Evolutionary conservation across 2,888 invertebrate species (phyloP), one percentile per base, ranked within the genome.

Genomic region (Tetramorium bicarinatum): DNA sequence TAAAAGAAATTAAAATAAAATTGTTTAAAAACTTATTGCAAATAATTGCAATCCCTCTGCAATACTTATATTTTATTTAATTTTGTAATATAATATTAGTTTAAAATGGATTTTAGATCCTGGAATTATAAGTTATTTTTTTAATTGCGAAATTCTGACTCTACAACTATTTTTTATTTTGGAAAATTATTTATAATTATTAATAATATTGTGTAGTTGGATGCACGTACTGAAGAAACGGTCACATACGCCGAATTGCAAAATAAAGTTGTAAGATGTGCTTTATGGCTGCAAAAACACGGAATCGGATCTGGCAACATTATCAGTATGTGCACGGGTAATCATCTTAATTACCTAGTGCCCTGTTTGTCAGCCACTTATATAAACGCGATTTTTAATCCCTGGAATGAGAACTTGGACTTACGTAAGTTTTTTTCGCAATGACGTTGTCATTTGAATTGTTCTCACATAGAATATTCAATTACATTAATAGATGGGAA

Each of bases 201-300:
- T 34, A 52, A 56, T 47, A 52, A 18, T 52, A 0, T 44, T 41
- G 4, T 71, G 0, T 0, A 94, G 94, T 72, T 93, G 18, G 92
- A 93, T 15, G 88, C 83, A 0, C 29, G 77, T 11, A 92, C 92
- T 6, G 92, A 85, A 6, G 29, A 81, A n/a, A 54, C 88, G 29
- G 89, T 92, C 0, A 92, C 91, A 0, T 93, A 87, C 21, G 82
- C 21, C 2, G 80, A 92, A 9, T 90, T 94, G 86, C 67, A 61
- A 54, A 91, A 92, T 9, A 87, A 90, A 11, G 87, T 86, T 11
- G 84, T 93, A 4, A 92, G 92, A 79, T 94, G 94, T 47, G 93
- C 93, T 0, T 69, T 93, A 7, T 94, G 94, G 94, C 11, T 94
- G 80, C 88, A 85, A 66, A 88, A 92, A 21, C 86, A 92, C 72